Percentiles rank a stretch among this genome's conserved stretches.
Conservation (phyloP, 2,888 invertebrate species). For the Calephelis perditalis region DNA sequence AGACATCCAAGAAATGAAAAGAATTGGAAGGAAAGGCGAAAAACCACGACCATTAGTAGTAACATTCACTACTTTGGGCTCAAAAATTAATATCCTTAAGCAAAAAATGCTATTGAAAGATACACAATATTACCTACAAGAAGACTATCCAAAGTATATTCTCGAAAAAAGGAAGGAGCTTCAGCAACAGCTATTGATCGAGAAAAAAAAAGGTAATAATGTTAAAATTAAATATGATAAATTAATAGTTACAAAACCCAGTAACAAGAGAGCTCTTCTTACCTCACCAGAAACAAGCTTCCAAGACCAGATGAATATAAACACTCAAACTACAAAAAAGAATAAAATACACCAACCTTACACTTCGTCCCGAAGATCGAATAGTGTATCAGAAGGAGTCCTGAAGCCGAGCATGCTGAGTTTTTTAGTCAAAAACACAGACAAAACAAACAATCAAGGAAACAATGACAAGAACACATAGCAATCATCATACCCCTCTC, state of each 20-base stretch:
- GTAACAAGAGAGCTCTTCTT: slow-evolving; percentile 24
- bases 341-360: slow-evolving; percentile 18
- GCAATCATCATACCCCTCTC: slow-evolving; percentile 22
- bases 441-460: slow-evolving; percentile 16
- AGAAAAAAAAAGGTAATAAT: slow-evolving; percentile 26
- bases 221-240: slow-evolving; percentile 30
- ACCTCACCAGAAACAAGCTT: slow-evolving; percentile 21
- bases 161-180: slow-evolving; percentile 28
- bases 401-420: slow-evolving; percentile 29
- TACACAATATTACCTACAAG: no score
- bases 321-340: slow-evolving; percentile 25
- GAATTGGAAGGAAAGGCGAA: slow-evolving; percentile 23
- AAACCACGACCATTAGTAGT: slow-evolving; percentile 22
- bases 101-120: slow-evolving; percentile 24
- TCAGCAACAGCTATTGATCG: slow-evolving; percentile 23
- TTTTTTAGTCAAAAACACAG: slow-evolving; percentile 25
- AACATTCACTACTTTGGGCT: slow-evolving; percentile 20
- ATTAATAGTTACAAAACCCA: slow-evolving; percentile 20
- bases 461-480: slow-evolving; percentile 21
- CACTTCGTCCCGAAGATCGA: slow-evolving; percentile 16
- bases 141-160: slow-evolving; percentile 19
- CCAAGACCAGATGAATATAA: not conserved
- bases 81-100: slow-evolving; percentile 24
- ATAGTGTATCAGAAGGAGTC: slow-evolving; percentile 27
- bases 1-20: slow-evolving; percentile 24